Evolutionary conservation across 2,888 invertebrate species (phyloP).

Genomic region (Copidosoma aretas): DNA sequence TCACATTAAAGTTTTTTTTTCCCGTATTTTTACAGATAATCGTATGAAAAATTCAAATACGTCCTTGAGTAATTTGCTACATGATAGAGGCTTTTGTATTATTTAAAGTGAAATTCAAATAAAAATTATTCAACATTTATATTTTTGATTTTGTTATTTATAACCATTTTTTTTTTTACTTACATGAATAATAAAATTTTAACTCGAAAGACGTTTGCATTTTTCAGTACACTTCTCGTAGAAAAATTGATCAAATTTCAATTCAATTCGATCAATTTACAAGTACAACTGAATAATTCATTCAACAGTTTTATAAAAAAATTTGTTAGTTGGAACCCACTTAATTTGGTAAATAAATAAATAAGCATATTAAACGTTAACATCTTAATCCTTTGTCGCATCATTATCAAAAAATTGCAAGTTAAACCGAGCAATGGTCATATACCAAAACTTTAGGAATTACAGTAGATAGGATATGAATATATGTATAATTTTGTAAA

Average conservation of each 20-base stretch:
- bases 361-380: no score
- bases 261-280: no score
- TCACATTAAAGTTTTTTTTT: slow-evolving; percentile 31
- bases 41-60: slow-evolving; percentile 41
- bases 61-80: slow-evolving; percentile 39
- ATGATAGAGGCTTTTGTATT: slow-evolving; percentile 38
- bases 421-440: no score
- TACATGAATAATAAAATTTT: slow-evolving; percentile 24
- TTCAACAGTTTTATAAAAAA: no score
- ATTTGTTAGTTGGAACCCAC: no score
- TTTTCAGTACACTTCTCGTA: slow-evolving; percentile 30
- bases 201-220: slow-evolving; percentile 38
- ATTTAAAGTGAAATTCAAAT: slow-evolving; percentile 35
- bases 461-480: no score
- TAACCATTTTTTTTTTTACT: slow-evolving; percentile 36
- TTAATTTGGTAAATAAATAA: no score
- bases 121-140: slow-evolving; percentile 40
- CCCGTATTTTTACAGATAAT: slow-evolving; percentile 25
- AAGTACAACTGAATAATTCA: no score
- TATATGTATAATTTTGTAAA: slow-evolving; percentile 5
- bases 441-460: no score
- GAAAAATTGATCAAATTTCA: no score
- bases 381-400: no score
- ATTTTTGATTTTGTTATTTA: slow-evolving; percentile 41
- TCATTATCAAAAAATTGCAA: no score